phyloP scores from a whole-genome alignment of 2,113 vertebrate genomes.

The Chaetops frenatus region DNA sequence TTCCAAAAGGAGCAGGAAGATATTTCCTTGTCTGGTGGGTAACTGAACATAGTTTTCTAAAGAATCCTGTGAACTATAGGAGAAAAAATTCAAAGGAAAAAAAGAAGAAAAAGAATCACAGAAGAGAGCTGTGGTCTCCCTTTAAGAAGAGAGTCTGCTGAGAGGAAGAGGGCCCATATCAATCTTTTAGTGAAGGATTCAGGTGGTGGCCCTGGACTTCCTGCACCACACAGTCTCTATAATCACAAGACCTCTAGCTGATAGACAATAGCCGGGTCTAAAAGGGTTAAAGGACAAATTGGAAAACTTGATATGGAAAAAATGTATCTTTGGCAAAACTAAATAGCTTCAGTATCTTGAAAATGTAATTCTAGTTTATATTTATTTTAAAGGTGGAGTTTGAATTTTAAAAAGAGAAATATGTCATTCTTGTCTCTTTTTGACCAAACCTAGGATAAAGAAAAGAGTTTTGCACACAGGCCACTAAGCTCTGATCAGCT shows the following conservation, averaged over 20 bases:
- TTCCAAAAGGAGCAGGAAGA: not conserved
- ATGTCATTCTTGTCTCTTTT: not conserved
- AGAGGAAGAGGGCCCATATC: not conserved
- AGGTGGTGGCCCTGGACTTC: not conserved
- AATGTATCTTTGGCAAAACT: not conserved
- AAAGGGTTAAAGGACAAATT: not conserved
- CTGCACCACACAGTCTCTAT: not conserved
- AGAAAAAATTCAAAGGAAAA: not conserved
- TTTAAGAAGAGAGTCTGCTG: not conserved
- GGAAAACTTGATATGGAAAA: not conserved
- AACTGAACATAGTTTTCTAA: not conserved
- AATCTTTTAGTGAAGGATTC: not conserved
- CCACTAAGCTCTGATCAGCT: not conserved
- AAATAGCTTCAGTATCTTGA: not conserved
- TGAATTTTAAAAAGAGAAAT: not conserved
- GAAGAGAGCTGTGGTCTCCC: not conserved
- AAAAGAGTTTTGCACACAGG: not conserved
- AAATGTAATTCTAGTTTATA: not conserved
- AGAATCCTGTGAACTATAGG: not conserved
- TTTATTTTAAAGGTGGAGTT: not conserved
- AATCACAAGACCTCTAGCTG: not conserved
- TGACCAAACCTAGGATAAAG: not conserved
- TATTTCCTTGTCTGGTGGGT: not conserved
- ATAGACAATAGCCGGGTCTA: not conserved
- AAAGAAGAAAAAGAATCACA: not conserved